Evolutionary conservation across 2,888 invertebrate species (phyloP).

Genomic region (Oeneis ivallda): DNA sequence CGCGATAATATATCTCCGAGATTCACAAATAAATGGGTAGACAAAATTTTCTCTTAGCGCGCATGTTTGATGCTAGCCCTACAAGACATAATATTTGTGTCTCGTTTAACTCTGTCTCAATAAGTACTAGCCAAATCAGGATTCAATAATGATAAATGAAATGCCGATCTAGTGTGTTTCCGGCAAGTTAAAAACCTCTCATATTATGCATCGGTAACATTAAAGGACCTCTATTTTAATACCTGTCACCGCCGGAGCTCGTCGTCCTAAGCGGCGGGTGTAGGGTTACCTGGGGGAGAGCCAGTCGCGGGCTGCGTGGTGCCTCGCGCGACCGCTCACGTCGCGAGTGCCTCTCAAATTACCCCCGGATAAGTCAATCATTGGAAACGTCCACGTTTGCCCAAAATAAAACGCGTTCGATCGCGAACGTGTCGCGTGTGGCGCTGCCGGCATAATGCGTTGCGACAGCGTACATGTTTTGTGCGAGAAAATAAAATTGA

Average conservation of each 20-base stretch:
- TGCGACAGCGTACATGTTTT: conserved; percentile 81
- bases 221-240: conserved; percentile 54
- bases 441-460: conserved; percentile 74
- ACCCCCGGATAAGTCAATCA: conserved; percentile 82
- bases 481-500: conserved; percentile 81
- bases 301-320: conserved; percentile 46
- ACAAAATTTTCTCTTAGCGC: too few relatives aligned
- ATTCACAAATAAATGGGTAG: too few relatives aligned
- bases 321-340: conserved; percentile 43
- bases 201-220: conserved; percentile 43
- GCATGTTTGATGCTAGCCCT: too few relatives aligned
- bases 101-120: too few relatives aligned
- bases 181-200: conserved; percentile 39
- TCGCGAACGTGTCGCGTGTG: conserved; percentile 75
- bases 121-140: too few relatives aligned
- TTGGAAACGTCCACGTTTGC: conserved; percentile 69
- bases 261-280: conserved; percentile 43
- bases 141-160: conserved; percentile 1
- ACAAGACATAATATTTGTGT: too few relatives aligned
- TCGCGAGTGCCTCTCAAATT: conserved; percentile 76
- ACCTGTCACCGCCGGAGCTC: conserved; percentile 57
- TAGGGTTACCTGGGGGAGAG: conserved; percentile 62
- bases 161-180: conserved; percentile 27
- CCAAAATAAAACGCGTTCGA: conserved; percentile 77
- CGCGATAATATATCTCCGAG: too few relatives aligned